Evolutionary conservation across 2,113 vertebrate species (phyloP), one percentile per base, ranked within the genome.

Genomic region (Eublepharis macularius): DNA sequence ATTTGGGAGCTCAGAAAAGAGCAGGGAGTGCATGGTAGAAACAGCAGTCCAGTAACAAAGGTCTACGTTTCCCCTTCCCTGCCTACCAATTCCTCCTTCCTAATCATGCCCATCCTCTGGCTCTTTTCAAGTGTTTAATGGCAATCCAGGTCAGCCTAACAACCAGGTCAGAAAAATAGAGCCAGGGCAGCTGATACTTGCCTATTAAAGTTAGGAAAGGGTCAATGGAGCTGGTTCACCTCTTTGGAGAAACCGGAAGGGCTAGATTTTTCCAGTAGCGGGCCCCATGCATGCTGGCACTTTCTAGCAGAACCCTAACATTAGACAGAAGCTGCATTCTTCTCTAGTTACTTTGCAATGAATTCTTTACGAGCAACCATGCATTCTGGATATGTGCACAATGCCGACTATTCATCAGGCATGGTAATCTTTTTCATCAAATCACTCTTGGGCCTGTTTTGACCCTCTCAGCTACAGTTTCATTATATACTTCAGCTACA

Each of bases 391-490:
- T 49, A 60, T 68, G 32, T 12, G 17, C 63, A 76, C 51, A 83
- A 76, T 17, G 54, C 68, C 24, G 41, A 32, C 39, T 81, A 14
- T 74, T 89, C 72, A 81, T 43, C 82, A n/a, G 41, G 47, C 72
- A 85, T 29, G 54, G 85, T 51, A 88, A 79, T 41, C 32, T 85
- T 72, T 81, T 87, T 65, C 86, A 76, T 81, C 36, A 87, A 60
- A 63, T 86, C 68, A 85, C 66, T 80, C 57, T 75, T 11, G 13
- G 12, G 43, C 66, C 80, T 78, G 60, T 54, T 36, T 66, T 79
- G 81, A 74, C 81, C 43, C 81, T 54, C 36, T 90, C 63, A 32
- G 63, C 86, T 80, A 10, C 36, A 34, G 83, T 82, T 81, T 85
- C 84, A 76, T 74, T 81, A 45, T 9, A 76, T 1, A 29, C 36